These are phyloP conservation scores for Listronotus bonariensis DNA, from an alignment of 1,140 invertebrate genomes.

Conservation along the genomic window DNA sequence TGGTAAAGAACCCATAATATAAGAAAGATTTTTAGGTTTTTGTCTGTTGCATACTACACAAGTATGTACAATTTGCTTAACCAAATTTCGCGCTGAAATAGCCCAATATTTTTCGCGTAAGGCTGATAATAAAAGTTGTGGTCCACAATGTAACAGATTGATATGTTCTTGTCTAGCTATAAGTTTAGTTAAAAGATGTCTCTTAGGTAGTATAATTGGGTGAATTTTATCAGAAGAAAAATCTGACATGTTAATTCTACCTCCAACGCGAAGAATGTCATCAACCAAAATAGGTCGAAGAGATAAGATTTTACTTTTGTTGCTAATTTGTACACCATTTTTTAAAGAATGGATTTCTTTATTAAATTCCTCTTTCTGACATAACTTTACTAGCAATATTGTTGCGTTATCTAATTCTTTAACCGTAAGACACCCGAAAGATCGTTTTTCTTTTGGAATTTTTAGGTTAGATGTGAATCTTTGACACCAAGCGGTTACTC, in stretches of 20 bases:
- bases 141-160: neutral
- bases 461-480: no score
- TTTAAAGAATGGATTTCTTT: slow-evolving; percentile 12
- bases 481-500: no score
- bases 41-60: no score
- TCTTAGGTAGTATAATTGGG: slow-evolving; percentile 37
- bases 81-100: no score
- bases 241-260: slow-evolving; percentile 40
- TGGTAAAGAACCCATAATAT: no score
- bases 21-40: no score
- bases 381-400: no score
- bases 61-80: no score
- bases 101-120: no score
- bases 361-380: no score
- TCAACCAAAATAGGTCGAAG: slow-evolving; percentile 38
- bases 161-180: slow-evolving; percentile 39
- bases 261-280: slow-evolving; percentile 43
- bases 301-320: slow-evolving; percentile 21
- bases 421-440: neutral
- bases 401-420: neutral
- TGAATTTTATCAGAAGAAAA: slow-evolving; percentile 34
- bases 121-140: no score
- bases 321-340: neutral
- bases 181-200: slow-evolving; percentile 32
- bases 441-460: no score